Conservation (phyloP, 2,888 invertebrate species). For the Harpalus rubripes region DNA sequence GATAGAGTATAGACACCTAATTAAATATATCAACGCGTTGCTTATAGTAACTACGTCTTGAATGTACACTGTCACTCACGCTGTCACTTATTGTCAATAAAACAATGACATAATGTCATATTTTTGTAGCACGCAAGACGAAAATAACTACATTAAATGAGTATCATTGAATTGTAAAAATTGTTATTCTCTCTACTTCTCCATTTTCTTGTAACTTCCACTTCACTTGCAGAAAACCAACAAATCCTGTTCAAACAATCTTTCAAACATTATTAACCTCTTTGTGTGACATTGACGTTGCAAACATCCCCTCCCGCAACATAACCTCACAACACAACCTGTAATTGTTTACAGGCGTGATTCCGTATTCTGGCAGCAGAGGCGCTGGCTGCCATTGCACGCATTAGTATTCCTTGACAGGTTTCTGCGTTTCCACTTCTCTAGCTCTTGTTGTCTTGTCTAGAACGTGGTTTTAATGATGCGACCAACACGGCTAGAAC, state of each 20-base stretch:
- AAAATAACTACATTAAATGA: too few species aligned
- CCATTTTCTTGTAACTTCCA: conserved; percentile 18
- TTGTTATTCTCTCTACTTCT: conserved; percentile 3
- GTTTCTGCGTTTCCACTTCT: conserved; percentile 49
- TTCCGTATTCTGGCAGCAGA: conserved; percentile 68
- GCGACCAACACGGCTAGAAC: neutral
- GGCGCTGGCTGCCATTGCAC: conserved; percentile 65
- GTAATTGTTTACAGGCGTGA: conserved; percentile 70
- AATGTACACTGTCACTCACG: too few species aligned
- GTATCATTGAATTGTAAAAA: neutral
- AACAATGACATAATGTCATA: too few species aligned
- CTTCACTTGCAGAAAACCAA: neutral
- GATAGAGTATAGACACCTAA: too few species aligned
- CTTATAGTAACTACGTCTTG: too few species aligned
- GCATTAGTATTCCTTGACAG: conserved; percentile 70
- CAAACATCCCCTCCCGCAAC: neutral
- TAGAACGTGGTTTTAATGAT: conserved; percentile 48
- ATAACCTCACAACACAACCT: conserved; percentile 49
- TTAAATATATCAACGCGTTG: too few species aligned
- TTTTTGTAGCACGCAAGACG: too few species aligned
- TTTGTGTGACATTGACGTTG: neutral
- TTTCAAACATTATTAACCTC: conserved; percentile 38
- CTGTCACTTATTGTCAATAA: too few species aligned
- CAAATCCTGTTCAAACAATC: conserved; percentile 25
- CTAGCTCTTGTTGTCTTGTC: neutral